A percentile compares a stretch with the other conserved stretches of the same genome.
Evolutionary conservation across 2,113 vertebrate genomes (phyloP).

Genomic region (Cepphus grylle): DNA sequence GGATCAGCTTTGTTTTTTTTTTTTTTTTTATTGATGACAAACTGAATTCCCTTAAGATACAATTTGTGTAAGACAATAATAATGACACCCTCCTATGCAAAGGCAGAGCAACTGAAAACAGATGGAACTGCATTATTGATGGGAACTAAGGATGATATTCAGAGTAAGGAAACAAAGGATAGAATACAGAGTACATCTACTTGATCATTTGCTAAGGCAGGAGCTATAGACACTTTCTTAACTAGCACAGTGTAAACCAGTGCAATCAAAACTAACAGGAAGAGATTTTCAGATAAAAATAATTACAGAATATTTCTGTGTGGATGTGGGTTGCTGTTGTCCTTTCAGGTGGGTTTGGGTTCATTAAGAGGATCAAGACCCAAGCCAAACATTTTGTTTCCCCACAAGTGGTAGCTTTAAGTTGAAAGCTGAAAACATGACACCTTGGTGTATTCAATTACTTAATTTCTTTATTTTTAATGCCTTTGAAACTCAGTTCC

Average conservation of each 20-base stretch:
- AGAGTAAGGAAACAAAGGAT: not conserved
- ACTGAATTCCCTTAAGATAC: not conserved
- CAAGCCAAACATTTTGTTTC: not conserved
- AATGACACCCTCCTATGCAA: not conserved
- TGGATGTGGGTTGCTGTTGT: fast-evolving
- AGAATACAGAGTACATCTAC: not conserved
- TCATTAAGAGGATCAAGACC: not conserved
- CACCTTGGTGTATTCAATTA: not conserved
- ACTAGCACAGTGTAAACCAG: not conserved
- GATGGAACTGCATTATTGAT: not conserved
- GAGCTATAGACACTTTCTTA: not conserved
- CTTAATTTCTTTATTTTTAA: not conserved
- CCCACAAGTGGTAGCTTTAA: not conserved
- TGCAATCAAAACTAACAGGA: not conserved
- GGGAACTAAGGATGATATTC: not conserved
- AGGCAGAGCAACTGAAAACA: not conserved
- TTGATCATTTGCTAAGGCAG: not conserved
- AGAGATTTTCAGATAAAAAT: not conserved
- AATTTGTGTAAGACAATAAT: not conserved
- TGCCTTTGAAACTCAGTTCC: not conserved
- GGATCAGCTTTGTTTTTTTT: not conserved
- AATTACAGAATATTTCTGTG: not conserved
- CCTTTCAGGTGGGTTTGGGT: not conserved
- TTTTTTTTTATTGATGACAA: not conserved
- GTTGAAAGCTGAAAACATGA: not conserved